phyloP scores from a whole-genome alignment of 2,888 invertebrate genomes.

The Apamea crenata region DNA sequence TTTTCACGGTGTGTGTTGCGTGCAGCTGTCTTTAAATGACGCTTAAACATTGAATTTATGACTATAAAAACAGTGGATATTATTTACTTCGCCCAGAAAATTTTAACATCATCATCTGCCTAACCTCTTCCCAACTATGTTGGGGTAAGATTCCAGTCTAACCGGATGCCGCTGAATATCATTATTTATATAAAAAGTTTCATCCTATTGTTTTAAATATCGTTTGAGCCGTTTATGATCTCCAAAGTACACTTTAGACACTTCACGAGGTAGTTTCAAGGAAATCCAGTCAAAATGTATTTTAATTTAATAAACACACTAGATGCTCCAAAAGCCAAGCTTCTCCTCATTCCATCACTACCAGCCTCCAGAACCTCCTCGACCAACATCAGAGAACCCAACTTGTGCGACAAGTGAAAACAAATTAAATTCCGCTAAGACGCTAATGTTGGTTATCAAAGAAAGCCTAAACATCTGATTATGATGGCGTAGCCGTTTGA shows the following conservation, averaged over 20 bases:
- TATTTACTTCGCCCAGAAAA: neutral
- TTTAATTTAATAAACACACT: neutral
- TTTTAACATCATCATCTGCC: neutral
- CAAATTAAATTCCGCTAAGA: conserved; percentile 88
- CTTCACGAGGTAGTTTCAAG: too few relatives aligned
- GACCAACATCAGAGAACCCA: conserved; percentile 58
- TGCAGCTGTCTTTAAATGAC: neutral
- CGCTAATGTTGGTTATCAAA: conserved; percentile 87
- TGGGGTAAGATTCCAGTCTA: neutral
- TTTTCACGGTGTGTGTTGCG: neutral
- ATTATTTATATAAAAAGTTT: neutral
- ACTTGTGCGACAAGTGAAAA: conserved; percentile 77
- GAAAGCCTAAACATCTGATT: conserved; percentile 87
- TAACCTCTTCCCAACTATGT: neutral
- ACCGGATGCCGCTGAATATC: neutral
- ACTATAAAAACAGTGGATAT: neutral
- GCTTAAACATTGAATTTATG: neutral
- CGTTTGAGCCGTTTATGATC: too few relatives aligned
- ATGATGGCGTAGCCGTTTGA: conserved; percentile 86
- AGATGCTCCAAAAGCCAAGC: neutral
- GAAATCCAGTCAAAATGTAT: neutral
- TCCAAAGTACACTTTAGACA: neutral
- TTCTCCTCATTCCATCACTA: conserved; percentile 17
- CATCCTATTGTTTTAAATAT: neutral
- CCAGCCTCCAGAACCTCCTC: conserved; percentile 20